Base-by-base conservation (phyloP, 2,113 vertebrate genomes). In the Carettochelys insculpta region DNA sequence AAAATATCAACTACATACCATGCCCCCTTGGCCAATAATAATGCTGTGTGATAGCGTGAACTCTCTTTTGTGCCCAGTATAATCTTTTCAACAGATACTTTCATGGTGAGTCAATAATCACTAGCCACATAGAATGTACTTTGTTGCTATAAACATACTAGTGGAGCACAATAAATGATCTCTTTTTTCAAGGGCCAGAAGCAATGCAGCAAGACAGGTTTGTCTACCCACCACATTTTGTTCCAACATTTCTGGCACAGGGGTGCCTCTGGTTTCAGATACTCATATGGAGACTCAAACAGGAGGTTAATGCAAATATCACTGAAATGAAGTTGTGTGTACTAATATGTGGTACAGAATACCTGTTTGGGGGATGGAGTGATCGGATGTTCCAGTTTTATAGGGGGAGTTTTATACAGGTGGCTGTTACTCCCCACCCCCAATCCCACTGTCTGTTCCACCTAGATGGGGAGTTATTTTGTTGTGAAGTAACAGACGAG, bases 171-270 rank as follows among this genome's bases (percentile, higher is more conserved):
- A 96, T 2, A 94, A 95, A 95, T 92, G 82, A 94, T 93, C 90
- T 93, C 91, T 97, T 89, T 83, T 92, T 95, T 56, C 22, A 87
- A 95, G 96, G 96, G 90, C 85, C 82, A 81, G 93, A 90, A 97
- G 96, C 95, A 97, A 98, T 98, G 98, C 48, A 82, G 98, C 19
- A 88, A 90, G 97, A 97, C 98, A 95, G 97, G 98, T 98, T 98
- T 98, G 97, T 95, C 94, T 94, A 96, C 97, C 96, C 94, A 94
- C 95, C 90, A 94, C 95, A 94, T 96, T 83, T 96, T 92, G 97
- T 97, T 97, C 97, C 93, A 96, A 94, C 92, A 90, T 10, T 85
- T 84, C 92, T 95, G 95, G 96, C 93, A 88, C 83, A 25, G 87
- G 87, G 86, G 76, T 93, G 85, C 92, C 87, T 84, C 82, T 96